phyloP scores from a whole-genome alignment of 2,113 vertebrate genomes.

The Clarias gariepinus region DNA sequence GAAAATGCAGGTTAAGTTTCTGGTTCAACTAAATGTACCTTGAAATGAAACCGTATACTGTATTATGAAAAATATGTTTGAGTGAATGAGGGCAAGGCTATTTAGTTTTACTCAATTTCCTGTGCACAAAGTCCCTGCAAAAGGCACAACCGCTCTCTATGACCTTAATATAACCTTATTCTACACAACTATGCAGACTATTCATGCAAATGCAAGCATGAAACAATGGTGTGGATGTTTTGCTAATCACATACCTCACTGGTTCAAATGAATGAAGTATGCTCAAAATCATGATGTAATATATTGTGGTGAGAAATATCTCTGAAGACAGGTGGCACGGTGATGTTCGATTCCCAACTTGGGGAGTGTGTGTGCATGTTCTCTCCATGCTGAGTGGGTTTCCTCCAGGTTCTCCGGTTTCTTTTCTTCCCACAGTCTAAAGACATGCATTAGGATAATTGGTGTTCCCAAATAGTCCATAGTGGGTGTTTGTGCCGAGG shows the following conservation, averaged over 20 bases:
- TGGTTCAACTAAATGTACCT: not conserved
- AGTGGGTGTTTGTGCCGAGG: too few species aligned
- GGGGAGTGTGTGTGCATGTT: too few species aligned
- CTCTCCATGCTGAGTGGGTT: too few species aligned
- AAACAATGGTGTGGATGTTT: not conserved
- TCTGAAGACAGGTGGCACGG: not conserved
- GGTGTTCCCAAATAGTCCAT: too few species aligned
- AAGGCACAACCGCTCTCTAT: not conserved
- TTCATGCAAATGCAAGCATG: not conserved
- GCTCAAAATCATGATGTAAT: not conserved
- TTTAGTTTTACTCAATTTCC: not conserved
- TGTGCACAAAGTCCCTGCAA: not conserved
- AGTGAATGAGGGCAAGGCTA: not conserved
- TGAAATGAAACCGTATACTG: not conserved
- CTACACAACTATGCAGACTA: not conserved
- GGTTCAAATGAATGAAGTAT: not conserved
- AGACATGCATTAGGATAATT: too few species aligned
- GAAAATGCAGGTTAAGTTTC: not conserved
- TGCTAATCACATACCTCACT: not conserved
- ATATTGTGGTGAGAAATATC: not conserved
- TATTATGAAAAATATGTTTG: not conserved
- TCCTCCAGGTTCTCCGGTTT: too few species aligned
- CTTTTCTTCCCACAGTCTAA: too few species aligned
- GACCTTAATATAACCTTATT: not conserved
- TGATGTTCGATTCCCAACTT: too few species aligned